Evolutionary conservation across 2,113 vertebrate species (phyloP).

Genomic region (Lagopus muta): DNA sequence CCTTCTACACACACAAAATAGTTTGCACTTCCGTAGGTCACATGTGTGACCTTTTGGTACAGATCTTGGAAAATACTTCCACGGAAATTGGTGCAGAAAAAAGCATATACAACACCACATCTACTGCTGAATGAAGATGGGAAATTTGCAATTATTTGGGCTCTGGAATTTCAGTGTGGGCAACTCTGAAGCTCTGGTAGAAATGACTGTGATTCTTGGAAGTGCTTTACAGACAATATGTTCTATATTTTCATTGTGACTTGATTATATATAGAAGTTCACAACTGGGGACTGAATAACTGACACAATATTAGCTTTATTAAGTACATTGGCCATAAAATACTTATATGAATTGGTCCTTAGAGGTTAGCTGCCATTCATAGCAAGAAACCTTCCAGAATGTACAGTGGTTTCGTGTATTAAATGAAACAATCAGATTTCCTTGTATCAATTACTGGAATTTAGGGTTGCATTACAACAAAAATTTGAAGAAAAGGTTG

Average conservation of each 20-base stretch:
- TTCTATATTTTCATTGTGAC: slow-evolving; percentile 1
- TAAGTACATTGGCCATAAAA: background rate
- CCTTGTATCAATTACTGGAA: background rate
- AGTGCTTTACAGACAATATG: slow-evolving; percentile 26
- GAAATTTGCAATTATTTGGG: background rate
- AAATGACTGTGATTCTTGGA: slow-evolving; percentile 24
- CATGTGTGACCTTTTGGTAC: background rate
- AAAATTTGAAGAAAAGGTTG: background rate
- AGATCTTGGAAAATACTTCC: background rate
- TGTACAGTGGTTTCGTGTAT: slow-evolving; percentile 20
- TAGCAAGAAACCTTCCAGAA: background rate
- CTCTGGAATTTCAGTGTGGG: slow-evolving; percentile 5
- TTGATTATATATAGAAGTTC: slow-evolving; percentile 48
- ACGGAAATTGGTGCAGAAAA: background rate
- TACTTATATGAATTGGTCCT: background rate
- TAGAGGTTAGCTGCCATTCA: slow-evolving; percentile 26
- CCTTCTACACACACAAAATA: background rate
- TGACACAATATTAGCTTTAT: slow-evolving; percentile 35
- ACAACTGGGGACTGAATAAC: slow-evolving; percentile 52
- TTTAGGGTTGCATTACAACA: slow-evolving; percentile 13
- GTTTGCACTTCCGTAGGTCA: background rate
- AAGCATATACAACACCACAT: background rate
- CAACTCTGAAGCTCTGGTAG: slow-evolving; percentile 29
- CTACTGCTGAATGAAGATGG: background rate
- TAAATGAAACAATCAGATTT: background rate